Conservation (phyloP, 2,888 invertebrate species). For the Slavum lentiscoides region DNA sequence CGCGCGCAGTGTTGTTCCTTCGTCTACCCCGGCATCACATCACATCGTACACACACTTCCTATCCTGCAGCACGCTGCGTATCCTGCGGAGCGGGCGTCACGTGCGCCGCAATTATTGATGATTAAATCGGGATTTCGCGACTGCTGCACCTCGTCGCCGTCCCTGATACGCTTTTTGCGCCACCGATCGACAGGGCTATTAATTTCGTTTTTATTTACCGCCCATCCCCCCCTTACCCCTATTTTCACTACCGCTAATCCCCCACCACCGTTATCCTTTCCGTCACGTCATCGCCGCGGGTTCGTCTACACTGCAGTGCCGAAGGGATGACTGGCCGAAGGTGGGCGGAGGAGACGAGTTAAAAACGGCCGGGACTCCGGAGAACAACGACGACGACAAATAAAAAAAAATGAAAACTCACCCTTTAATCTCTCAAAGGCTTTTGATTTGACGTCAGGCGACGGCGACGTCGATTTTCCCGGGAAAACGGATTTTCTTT, state of each 20-base stretch:
- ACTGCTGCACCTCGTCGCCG: background rate
- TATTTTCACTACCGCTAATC: background rate
- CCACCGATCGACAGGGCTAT: conserved; percentile 48
- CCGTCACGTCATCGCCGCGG: background rate
- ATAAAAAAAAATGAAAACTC: conserved; percentile 2
- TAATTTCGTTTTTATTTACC: conserved; percentile 28
- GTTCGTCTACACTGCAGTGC: background rate
- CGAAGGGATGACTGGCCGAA: no score
- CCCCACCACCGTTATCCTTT: background rate
- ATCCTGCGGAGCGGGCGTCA: conserved; percentile 5
- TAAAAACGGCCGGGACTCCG: conserved; percentile 1
- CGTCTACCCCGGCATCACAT: background rate
- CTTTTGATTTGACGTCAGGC: conserved; percentile 37
- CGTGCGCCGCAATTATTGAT: conserved; percentile 53
- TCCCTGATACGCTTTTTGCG: background rate
- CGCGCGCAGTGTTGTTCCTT: background rate
- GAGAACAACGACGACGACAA: background rate
- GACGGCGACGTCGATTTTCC: background rate
- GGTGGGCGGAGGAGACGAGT: background rate
- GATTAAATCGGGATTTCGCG: conserved; percentile 52
- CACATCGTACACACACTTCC: no score
- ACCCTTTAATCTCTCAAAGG: conserved; percentile 41
- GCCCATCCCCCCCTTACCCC: background rate
- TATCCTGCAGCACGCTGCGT: background rate
- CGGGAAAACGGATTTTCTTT: conserved; percentile 1